Evolutionary conservation across 2,888 invertebrate genomes (phyloP).

Genomic region (Xanthia togata): DNA sequence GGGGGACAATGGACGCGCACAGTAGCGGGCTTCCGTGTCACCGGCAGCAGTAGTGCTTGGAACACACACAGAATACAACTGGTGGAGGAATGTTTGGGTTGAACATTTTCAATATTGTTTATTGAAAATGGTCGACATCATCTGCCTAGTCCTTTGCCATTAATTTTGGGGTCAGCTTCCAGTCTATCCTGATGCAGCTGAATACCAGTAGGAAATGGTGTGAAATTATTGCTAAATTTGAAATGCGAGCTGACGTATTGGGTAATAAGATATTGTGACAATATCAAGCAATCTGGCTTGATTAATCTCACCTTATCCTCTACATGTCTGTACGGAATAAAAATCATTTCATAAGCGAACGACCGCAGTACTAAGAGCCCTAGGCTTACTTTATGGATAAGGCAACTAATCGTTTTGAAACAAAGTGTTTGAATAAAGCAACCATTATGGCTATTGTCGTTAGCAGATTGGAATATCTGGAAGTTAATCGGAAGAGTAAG

Average conservation of each 20-base stretch:
- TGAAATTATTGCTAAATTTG: neutral
- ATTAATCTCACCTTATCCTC: neutral
- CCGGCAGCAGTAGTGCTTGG: conserved; percentile 65
- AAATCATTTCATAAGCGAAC: neutral
- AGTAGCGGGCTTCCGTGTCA: conserved; percentile 88
- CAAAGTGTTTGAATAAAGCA: neutral
- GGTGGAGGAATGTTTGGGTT: neutral
- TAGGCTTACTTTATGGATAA: neutral
- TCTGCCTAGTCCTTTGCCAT: neutral
- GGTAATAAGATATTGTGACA: neutral
- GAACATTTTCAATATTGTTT: no score
- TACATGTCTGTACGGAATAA: neutral
- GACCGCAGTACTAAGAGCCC: no score
- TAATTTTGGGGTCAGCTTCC: neutral
- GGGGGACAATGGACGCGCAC: conserved; percentile 83
- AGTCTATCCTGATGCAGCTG: no score
- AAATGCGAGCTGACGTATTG: neutral
- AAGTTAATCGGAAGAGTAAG: neutral
- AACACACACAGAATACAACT: conserved; percentile 66
- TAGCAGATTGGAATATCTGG: neutral
- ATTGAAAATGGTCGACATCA: no score
- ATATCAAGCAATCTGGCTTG: neutral
- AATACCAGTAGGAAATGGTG: neutral
- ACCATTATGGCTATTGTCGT: neutral
- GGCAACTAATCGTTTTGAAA: neutral